These are phyloP conservation scores for Hetaerina titia DNA, from an alignment of 2,888 invertebrate genomes.

Conservation along the genomic window DNA sequence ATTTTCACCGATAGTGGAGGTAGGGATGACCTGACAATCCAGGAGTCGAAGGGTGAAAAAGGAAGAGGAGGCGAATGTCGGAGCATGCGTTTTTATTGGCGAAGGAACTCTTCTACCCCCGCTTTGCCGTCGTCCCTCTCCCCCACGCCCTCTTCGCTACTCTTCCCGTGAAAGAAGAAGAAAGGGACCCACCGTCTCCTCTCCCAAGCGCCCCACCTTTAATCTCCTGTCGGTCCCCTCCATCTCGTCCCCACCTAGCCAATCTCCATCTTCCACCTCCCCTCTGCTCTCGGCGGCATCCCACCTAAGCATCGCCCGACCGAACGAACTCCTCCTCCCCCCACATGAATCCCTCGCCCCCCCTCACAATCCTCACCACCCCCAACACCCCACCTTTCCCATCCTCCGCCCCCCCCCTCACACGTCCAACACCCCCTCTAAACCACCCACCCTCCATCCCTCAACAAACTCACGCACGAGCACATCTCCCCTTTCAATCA, in stretches of 20 bases:
- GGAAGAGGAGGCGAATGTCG: neutral
- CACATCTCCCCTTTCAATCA: neutral
- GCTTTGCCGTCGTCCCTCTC: too few relatives aligned
- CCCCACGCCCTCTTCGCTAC: too few relatives aligned
- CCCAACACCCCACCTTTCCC: neutral
- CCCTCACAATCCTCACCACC: neutral
- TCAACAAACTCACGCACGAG: neutral
- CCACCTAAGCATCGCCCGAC: neutral
- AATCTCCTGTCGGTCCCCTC: too few relatives aligned
- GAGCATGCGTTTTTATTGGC: neutral
- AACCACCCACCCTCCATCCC: too few relatives aligned
- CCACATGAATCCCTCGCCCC: neutral
- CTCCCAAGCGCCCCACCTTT: too few relatives aligned
- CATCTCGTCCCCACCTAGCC: too few relatives aligned
- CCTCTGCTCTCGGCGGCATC: neutral
- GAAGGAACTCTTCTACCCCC: neutral
- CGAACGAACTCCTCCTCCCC: neutral
- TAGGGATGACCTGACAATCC: neutral
- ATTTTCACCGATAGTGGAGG: neutral
- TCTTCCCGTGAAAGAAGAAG: too few relatives aligned
- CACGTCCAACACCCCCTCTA: too few relatives aligned
- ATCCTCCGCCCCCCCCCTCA: neutral
- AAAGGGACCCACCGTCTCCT: too few relatives aligned
- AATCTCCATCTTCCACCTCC: too few relatives aligned
- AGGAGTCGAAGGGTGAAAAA: neutral